These are phyloP conservation scores for Otolemur crassicaudatus DNA, from an alignment of 2,797 vertebrate genomes.

Conservation along the genomic window DNA sequence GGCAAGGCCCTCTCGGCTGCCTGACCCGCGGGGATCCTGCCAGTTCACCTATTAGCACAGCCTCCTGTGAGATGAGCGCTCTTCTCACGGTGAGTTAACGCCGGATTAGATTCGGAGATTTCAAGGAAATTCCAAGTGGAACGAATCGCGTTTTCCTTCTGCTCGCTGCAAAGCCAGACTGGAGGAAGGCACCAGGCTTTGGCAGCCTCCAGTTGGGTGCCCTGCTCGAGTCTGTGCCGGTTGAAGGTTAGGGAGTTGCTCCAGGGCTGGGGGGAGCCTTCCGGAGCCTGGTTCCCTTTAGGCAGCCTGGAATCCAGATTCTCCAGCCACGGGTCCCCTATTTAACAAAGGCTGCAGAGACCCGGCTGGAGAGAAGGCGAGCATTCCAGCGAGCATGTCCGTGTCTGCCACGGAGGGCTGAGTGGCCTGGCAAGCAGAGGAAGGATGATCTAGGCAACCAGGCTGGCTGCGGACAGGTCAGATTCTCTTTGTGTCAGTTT, in stretches of 20 bases:
- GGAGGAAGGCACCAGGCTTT: constrained; percentile 45
- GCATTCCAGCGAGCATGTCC: not conserved
- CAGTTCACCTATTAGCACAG: constrained; percentile 84
- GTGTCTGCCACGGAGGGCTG: not conserved
- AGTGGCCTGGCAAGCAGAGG: constrained; percentile 47
- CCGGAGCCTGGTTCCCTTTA: not conserved
- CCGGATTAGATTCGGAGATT: constrained; percentile 89
- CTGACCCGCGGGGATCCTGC: not conserved
- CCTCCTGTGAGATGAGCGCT: constrained; percentile 89
- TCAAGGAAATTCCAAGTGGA: constrained; percentile 90
- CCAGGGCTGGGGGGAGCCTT: not conserved
- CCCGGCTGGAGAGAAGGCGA: constrained; percentile 79
- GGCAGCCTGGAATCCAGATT: not conserved
- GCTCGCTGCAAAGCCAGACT: constrained; percentile 36
- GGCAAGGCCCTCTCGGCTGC: not conserved
- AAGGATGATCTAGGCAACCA: not conserved
- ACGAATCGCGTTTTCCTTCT: constrained; percentile 92
- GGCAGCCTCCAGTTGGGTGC: not conserved
- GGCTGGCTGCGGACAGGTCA: constrained; percentile 54
- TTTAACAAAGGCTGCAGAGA: constrained; percentile 80
- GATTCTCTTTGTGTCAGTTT: constrained; percentile 79
- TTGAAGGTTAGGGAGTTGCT: constrained; percentile 29
- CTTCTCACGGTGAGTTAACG: constrained; percentile 92
- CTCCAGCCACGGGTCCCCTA: constrained; percentile 5
- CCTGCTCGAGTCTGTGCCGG: not conserved